phyloP scores from a whole-genome alignment of 2,113 vertebrate species.

The Cyphomyrus discorhynchus region DNA sequence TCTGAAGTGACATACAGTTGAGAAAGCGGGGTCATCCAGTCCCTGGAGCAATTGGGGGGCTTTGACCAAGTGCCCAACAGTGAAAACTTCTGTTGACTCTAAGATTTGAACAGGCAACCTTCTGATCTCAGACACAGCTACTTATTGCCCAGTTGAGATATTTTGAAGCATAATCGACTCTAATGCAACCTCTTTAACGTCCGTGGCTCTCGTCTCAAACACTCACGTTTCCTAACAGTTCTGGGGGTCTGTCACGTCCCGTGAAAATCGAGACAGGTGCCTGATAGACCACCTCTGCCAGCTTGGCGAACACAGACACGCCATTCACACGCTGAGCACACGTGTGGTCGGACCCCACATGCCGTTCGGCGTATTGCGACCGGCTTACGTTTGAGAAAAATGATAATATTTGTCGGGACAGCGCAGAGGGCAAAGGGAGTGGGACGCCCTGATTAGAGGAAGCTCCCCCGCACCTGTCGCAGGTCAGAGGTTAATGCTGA shows the following conservation, averaged over 20 bases:
- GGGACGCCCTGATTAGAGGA: conserved; percentile 46
- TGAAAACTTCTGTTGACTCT: not conserved
- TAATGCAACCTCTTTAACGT: not conserved
- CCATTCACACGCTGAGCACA: conserved; percentile 53
- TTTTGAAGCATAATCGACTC: not conserved
- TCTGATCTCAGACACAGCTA: not conserved
- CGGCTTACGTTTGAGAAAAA: conserved; percentile 48
- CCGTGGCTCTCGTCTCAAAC: not conserved
- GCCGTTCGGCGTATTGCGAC: conserved; percentile 48
- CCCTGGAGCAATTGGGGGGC: not conserved
- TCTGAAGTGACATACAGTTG: not conserved
- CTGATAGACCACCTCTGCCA: conserved; percentile 42
- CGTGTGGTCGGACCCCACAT: conserved; percentile 62
- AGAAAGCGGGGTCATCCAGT: not conserved
- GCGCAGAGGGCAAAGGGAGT: conserved; percentile 38
- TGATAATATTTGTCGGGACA: conserved; percentile 66
- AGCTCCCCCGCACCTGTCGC: conserved; percentile 66
- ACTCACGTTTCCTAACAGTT: not conserved
- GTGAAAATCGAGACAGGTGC: conserved; percentile 55
- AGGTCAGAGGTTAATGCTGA: conserved; percentile 62
- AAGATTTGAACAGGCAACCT: not conserved
- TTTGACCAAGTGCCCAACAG: not conserved
- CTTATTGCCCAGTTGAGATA: not conserved
- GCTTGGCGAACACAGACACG: conserved; percentile 48
- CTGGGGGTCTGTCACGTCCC: not conserved